Evolutionary conservation across 2,888 invertebrate species (phyloP).

Genomic region (Subacronicta megacephala): DNA sequence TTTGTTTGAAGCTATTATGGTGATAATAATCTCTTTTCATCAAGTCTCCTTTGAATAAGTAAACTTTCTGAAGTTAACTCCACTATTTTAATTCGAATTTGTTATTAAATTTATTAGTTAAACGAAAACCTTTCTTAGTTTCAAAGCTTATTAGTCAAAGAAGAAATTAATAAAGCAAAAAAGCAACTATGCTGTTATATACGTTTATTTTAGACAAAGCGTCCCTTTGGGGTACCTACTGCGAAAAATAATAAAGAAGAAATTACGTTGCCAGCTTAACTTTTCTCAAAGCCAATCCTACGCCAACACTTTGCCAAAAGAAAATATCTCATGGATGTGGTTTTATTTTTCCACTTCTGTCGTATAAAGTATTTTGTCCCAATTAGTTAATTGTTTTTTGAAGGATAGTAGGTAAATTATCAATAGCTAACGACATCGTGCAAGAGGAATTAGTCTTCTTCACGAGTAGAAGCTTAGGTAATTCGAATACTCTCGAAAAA

Average conservation of each 20-base stretch:
- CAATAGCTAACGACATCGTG: too few relatives aligned
- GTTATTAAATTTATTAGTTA: conserved; percentile 13
- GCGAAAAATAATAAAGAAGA: conserved; percentile 78
- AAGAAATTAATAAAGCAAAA: conserved; percentile 29
- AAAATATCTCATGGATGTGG: conserved; percentile 65
- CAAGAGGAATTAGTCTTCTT: too few relatives aligned
- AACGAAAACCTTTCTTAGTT: conserved; percentile 25
- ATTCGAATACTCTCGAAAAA: too few relatives aligned
- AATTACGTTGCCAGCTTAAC: conserved; percentile 74
- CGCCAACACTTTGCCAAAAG: conserved; percentile 62
- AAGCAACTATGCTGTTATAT: conserved; percentile 50
- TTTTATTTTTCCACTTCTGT: conserved; percentile 46
- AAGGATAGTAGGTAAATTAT: too few relatives aligned
- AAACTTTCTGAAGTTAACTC: conserved; percentile 18
- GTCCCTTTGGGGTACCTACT: conserved; percentile 63
- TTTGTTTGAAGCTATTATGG: neutral
- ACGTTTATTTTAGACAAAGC: conserved; percentile 71
- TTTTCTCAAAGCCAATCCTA: conserved; percentile 68
- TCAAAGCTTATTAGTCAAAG: conserved; percentile 27
- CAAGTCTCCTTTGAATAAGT: conserved; percentile 10
- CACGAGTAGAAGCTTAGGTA: too few relatives aligned
- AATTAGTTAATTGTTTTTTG: conserved; percentile 20
- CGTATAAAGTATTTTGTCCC: conserved; percentile 49
- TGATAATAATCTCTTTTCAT: conserved; percentile 7
- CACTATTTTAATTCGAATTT: conserved; percentile 20